Evolutionary conservation across 2,888 invertebrate genomes (phyloP), one percentile per base, ranked within the genome.

Genomic region (Drosophila koepferae): DNA sequence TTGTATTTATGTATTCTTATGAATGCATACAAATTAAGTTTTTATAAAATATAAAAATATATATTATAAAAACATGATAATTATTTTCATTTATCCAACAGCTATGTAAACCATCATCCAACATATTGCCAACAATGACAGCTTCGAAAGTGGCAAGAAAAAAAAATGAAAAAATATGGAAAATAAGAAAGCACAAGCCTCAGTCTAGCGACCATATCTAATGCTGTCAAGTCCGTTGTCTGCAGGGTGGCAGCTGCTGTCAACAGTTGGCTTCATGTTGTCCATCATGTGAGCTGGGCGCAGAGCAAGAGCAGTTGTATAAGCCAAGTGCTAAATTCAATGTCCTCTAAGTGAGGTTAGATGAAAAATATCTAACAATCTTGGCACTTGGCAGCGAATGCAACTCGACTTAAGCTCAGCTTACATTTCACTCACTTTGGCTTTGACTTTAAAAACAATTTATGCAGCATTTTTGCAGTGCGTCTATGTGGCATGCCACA

Each of bases 371-470:
- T 43, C 43, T n/a, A 46, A 36, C 44, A 59, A 59, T 59, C 36
- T 34, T 10, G 12, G n/a, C 3, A n/a, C 23, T 20, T 54, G 49
- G 16, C 34, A 44, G 69, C 18, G 48, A 51, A 23, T 60, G 76
- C 62, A 64, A 38, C 72, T 66, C 63, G 63, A 74, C 61, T 58
- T 69, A 62, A 68, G 69, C 56, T 68, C 43, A 71, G 73, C 80
- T 82, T 78, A 72, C 82, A 86, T 74, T 86, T 89, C 82, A 84
- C 80, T 89, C 74, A 79, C 68, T 72, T 75, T 71, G 56, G 56
- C 44, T 70, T 62, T 46, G 85, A 74, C 77, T 80, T 72, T 71
- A 80, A 77, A 87, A 85, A 85, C 85, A 85, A 85, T 89, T 87
- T 89, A 81, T 89, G 84, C 80, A 74, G 58, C 79, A 84, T 89